Evolutionary conservation across 2,888 invertebrate species (phyloP), one percentile per base, ranked within the genome.

Genomic region (Aplocera efformata): DNA sequence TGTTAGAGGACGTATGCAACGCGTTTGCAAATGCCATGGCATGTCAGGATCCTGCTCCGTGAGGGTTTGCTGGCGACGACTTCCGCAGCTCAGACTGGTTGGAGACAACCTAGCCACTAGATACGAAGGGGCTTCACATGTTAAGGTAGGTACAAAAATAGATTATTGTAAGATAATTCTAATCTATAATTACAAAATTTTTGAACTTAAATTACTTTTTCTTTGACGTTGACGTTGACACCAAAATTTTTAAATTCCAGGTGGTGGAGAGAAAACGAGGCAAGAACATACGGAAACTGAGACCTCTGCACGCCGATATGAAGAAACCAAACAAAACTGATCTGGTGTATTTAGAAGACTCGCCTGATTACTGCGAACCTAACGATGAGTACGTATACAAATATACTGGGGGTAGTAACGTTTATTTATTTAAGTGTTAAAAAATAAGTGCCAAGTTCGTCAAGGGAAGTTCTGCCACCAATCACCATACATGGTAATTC

Each of bases 21-120:
- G 95, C 26, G 92, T 95, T 10, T 97, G 97, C 90, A 97, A 97
- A 74, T 97, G 97, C 65, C 97, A 97, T 75, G 97, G 97, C 11
- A 96, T 97, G 89, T 96, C 96, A 0, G 97, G 96, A 0, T 96
- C 96, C 1, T 97, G 97, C 79, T 95, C 96, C 26, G 92, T 96
- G 52, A 91, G 95, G 31, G 96, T 97, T 5, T 97, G 97, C 76
- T 97, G 97, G 97, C 90, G 96, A 53, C 92, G 94, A 45, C 85
- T 97, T 60, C 93, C 94, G 3, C 90, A 92, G 25, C 93, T 97
- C 65, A 85, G 94, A 17, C 75, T 90, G 48, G 94, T 97, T 3
- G 96, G 96, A 0, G 93, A 94, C 47, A 92, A 92, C 0, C 89
- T 97, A 32, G 91, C 93, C 44, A 92, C 93, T 30, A 90, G 94